Evolutionary conservation across 2,888 invertebrate species (phyloP), one percentile per base, ranked within the genome.

Genomic region (Pomacea canaliculata): DNA sequence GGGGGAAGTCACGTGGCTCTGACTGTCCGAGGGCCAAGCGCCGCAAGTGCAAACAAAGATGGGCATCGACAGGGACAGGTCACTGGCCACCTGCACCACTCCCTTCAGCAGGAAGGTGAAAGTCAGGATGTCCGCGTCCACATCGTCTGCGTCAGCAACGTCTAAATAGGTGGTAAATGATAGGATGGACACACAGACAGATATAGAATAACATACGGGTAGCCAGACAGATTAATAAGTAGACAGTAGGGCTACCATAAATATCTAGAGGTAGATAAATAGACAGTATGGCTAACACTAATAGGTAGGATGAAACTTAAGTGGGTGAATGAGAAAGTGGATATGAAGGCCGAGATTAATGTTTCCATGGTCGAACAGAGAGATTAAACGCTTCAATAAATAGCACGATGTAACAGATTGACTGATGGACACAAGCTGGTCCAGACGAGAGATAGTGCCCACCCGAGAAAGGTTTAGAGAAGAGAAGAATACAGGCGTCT

Each of bases 41-140:
- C 23, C 56, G 12, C 66, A 37, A 3, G 72, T 66, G 37, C 63
- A 51, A 5, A 72, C 51, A 56, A 51, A 66, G 66, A 72, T 23
- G 49, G 72, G 72, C 56, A 66, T 7, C 3, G 51, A 23, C 51
- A 56, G 12, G 56, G 72, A n/a, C 71, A 63, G 4, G 7, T n/a
- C 12, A 62, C n/a, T 71, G 48, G 59, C 63, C 63, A 63, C 48
- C 10, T 62, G 5, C 71, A 71, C 1, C n/a, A 62, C 4, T 49
- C 49, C 71, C 49, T 71, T 63, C 62, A 63, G 49, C 49, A 71
- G 71, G 23, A 71, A 71, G 63, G 62, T 49, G 48, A 18, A n/a
- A 63, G 60, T 62, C 16, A 71, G 4, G 49, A 71, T 63, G 16
- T 37, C 19, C 7, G 48, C 4, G 63, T 71, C 71, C 48, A 63